phyloP scores from a whole-genome alignment of 2,888 invertebrate genomes.

The Cerastis leucographa region DNA sequence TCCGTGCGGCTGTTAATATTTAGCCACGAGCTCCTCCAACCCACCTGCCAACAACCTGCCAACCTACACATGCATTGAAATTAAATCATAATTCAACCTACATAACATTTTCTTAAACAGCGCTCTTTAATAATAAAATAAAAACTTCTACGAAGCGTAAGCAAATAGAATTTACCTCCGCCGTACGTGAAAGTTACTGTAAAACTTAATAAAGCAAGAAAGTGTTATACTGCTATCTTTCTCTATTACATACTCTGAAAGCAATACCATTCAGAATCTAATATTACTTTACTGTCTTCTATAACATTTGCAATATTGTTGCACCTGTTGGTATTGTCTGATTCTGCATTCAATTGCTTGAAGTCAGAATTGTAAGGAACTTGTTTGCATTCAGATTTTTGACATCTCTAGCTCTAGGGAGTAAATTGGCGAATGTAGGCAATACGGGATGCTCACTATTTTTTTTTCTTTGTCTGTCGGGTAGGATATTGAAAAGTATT shows the following conservation, averaged over 20 bases:
- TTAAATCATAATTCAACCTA: background rate
- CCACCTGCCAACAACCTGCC: background rate
- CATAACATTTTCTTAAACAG: background rate
- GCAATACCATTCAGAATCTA: slow-evolving; percentile 33
- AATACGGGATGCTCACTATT: too few species aligned
- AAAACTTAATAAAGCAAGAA: slow-evolving; percentile 13
- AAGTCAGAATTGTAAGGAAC: slow-evolving; percentile 23
- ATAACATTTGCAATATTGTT: slow-evolving; percentile 32
- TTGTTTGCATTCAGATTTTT: slow-evolving; percentile 3
- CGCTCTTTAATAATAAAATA: background rate
- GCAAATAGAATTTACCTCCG: background rate
- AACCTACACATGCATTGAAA: background rate
- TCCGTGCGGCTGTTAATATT: too few species aligned
- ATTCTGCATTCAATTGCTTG: slow-evolving; percentile 26
- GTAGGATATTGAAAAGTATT: too few species aligned
- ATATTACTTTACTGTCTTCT: slow-evolving; percentile 19
- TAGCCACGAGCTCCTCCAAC: background rate
- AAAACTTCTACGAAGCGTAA: background rate
- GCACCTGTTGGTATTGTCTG: slow-evolving; percentile 39
- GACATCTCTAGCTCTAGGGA: background rate
- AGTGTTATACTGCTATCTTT: background rate
- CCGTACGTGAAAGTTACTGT: background rate
- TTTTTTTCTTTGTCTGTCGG: too few species aligned
- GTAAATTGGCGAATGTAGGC: slow-evolving; percentile 1
- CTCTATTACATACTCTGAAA: slow-evolving; percentile 12